Conservation (phyloP, 2,888 invertebrate genomes). For the Thysanoteuthis rhombus region DNA sequence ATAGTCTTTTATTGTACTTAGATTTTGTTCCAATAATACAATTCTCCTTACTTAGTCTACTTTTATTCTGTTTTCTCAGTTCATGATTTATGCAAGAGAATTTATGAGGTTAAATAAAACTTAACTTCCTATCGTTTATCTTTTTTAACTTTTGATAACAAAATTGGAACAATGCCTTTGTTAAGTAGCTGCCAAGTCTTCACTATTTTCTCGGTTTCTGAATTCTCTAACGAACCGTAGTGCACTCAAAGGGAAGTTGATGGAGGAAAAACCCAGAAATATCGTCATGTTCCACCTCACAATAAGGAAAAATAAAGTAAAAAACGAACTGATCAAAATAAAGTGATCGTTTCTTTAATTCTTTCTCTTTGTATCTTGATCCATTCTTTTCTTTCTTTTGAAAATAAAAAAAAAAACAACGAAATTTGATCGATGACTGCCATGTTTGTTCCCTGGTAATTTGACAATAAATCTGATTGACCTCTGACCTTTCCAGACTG, state of each 20-base stretch:
- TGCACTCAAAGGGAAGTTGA: background rate
- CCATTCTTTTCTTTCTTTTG: too few relatives aligned
- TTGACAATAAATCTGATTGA: background rate
- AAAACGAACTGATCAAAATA: background rate
- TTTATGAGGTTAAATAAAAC: background rate
- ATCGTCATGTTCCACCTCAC: background rate
- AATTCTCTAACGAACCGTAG: constrained; percentile 12
- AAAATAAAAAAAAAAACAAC: too few relatives aligned
- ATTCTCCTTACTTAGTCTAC: background rate
- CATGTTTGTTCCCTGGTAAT: background rate
- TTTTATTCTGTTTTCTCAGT: background rate
- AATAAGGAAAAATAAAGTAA: background rate
- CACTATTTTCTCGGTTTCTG: background rate
- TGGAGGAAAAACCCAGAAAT: background rate
- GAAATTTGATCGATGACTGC: background rate
- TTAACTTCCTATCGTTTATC: background rate
- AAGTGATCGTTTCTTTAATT: background rate
- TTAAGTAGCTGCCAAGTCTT: background rate
- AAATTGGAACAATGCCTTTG: background rate
- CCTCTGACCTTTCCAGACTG: background rate
- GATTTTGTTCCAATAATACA: background rate
- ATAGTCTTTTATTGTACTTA: background rate
- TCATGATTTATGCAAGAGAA: background rate
- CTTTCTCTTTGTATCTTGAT: background rate
- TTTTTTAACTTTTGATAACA: background rate